Evolutionary conservation across 2,888 invertebrate genomes (phyloP).

Genomic region (Acronicta leporina): DNA sequence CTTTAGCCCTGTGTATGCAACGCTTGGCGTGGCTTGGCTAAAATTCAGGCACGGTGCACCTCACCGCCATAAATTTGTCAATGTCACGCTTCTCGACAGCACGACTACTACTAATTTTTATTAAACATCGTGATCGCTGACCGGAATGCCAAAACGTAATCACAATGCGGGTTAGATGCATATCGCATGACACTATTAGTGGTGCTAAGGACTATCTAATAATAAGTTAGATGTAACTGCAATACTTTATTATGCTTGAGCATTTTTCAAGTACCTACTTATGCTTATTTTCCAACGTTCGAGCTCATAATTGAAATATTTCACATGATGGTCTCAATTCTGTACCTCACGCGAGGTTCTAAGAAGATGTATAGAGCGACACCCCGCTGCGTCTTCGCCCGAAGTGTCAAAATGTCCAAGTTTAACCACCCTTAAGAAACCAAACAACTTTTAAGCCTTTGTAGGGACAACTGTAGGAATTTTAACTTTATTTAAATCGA

Average conservation of each 20-base stretch:
- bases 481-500: constrained; percentile 28
- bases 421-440: constrained; percentile 73
- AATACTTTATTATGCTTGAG: constrained; percentile 1
- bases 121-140: constrained; percentile 63
- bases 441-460: constrained; percentile 51
- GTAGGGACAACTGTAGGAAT: constrained; percentile 29
- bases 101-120: constrained; percentile 66
- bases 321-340: constrained; percentile 77
- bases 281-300: constrained; percentile 28
- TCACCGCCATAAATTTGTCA: constrained; percentile 76
- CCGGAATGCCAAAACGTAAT: constrained; percentile 64
- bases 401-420: constrained; percentile 87
- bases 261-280: constrained; percentile 1
- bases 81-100: constrained; percentile 66
- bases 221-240: constrained; percentile 2
- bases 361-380: constrained; percentile 80
- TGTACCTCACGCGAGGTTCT: constrained; percentile 82
- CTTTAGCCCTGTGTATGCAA: constrained; percentile 49
- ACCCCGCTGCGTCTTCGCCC: constrained; percentile 84
- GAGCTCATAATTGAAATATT: constrained; percentile 76
- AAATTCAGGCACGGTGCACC: constrained; percentile 56
- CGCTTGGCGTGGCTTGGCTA: constrained; percentile 52
- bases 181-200: constrained; percentile 38
- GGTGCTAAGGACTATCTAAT: constrained; percentile 4
- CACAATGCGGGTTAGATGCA: constrained; percentile 44